Percentiles rank a stretch among this genome's conserved stretches.
Conservation (phyloP, 1,140 invertebrate species). For the Panagrolaimus sp. region DNA sequence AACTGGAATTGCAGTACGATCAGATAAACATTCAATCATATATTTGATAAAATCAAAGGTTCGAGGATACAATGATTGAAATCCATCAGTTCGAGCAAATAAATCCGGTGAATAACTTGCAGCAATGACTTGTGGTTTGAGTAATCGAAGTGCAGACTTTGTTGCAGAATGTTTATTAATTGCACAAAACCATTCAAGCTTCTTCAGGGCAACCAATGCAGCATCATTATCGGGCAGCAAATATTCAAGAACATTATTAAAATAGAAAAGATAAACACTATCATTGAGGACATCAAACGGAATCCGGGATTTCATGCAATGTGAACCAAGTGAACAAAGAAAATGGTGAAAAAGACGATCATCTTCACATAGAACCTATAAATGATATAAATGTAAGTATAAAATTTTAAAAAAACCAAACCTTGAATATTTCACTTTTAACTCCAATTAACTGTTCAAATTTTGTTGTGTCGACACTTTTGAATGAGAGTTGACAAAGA, state of each 20-base stretch:
- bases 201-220: background rate
- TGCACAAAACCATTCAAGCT: slow-evolving; percentile 2
- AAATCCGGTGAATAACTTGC: background rate
- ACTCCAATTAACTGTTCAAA: background rate
- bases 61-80: background rate
- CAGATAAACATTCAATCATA: background rate
- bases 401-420: slow-evolving; percentile 12
- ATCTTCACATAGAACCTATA: background rate
- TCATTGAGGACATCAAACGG: background rate
- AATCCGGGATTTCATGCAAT: background rate
- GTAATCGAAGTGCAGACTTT: background rate
- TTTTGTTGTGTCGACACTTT: background rate
- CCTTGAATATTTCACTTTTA: slow-evolving; percentile 9
- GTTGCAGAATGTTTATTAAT: background rate
- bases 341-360: background rate
- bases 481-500: background rate
- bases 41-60: background rate
- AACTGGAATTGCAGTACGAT: background rate
- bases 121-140: slow-evolving; percentile 3
- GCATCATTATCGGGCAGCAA: background rate
- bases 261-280: background rate
- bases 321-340: background rate
- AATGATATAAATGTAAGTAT: background rate
- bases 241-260: background rate
- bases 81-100: background rate